Base-by-base conservation (phyloP, 2,113 vertebrate species). In the Xiphophorus maculatus region DNA sequence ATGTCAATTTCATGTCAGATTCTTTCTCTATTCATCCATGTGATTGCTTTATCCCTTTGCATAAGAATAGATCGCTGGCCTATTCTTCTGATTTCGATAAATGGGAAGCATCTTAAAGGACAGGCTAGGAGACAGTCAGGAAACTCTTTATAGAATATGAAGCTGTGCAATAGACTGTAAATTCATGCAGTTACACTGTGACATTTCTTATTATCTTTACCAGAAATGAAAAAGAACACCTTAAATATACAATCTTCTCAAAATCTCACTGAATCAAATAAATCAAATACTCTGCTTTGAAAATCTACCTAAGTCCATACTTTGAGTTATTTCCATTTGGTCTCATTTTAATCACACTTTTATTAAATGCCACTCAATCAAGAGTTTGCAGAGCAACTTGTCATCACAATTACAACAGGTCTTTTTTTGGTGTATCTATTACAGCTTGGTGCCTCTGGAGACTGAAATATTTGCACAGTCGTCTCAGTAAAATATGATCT, bases 1-100 rank as follows among this genome's bases (percentile, higher is more conserved):
- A 92, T 90, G 93, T 93, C 90, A 88, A 89, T 91, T 90, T 83
- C 79, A 84, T 88, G 91, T 89, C 87, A 87, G 83, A 76, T 77
- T 85, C 82, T 67, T 63, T 79, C 85, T 83, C 80, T 73, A 75
- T 84, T 88, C 91, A 91, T 74, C 88, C 87, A 84, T 89, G 77
- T 88, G 87, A 91, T 90, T 89, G 86, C 90, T 89, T 86, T 85
- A 74, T 84, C 85, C 44, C 67, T 90, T 89, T 91, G 85, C 89
- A 86, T 86, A 79, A 87, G 74, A 86, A 90, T 84, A 62, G 73
- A 89, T 79, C 8, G 25, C 35, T 64, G 71, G 79, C 60, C 78
- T 61, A 64, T 87, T 85, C 80, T 33, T 82, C 51, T 60, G 61
- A 35, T 78, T 42, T 67, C 51, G 54, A 54, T 75, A 77, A 85